Evolutionary conservation across 2,888 invertebrate genomes (phyloP).

Genomic region (Drosophila phalerata): DNA sequence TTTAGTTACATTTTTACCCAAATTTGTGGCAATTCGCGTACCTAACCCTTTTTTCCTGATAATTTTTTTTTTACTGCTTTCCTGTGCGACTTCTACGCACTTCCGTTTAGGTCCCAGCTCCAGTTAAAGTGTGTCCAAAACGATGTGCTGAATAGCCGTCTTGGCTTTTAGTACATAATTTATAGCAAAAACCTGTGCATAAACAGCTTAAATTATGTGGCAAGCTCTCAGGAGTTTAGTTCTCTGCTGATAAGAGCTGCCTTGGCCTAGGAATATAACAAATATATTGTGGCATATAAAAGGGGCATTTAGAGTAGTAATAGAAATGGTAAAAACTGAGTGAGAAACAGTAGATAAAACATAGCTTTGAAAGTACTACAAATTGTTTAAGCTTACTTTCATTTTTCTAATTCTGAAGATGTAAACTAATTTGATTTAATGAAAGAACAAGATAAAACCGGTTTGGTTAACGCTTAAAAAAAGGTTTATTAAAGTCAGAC

Average conservation of each 20-base stretch:
- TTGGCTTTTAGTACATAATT: conserved; percentile 76
- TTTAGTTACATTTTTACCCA: conserved; percentile 55
- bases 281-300: conserved; percentile 4
- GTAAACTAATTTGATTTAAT: background rate
- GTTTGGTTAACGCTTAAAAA: background rate
- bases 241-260: conserved; percentile 38
- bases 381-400: background rate
- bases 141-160: conserved; percentile 72
- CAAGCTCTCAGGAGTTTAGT: conserved; percentile 24
- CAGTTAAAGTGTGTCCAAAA: conserved; percentile 54
- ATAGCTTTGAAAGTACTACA: background rate
- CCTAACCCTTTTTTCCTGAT: conserved; percentile 58
- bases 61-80: conserved; percentile 60
- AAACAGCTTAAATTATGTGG: conserved; percentile 76
- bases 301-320: conserved; percentile 4
- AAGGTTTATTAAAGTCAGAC: background rate
- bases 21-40: conserved; percentile 55
- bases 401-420: background rate
- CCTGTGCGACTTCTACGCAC: conserved; percentile 65
- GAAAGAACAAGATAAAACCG: too few species aligned
- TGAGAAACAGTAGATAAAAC: background rate
- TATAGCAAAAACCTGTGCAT: conserved; percentile 65
- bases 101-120: conserved; percentile 53
- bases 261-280: conserved; percentile 8
- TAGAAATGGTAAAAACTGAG: background rate